Evolutionary conservation across 1,140 invertebrate genomes (phyloP).

Genomic region (Rhizoglyphus robini): DNA sequence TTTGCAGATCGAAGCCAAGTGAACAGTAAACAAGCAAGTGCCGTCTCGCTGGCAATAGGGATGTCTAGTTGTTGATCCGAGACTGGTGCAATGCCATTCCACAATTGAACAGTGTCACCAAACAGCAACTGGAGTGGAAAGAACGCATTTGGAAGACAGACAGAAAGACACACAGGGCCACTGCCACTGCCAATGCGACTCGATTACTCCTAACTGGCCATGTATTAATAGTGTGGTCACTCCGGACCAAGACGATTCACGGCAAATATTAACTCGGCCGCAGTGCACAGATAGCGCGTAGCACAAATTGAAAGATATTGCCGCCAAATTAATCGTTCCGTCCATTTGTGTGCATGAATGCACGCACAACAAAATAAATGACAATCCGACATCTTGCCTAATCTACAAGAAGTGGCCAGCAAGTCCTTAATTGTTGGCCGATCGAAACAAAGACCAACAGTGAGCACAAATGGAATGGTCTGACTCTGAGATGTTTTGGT

Average conservation of each 20-base stretch:
- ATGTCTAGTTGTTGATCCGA: not conserved
- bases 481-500: not conserved
- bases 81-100: too few relatives aligned
- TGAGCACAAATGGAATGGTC: not conserved
- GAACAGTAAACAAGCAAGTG: conserved; percentile 10
- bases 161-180: not conserved
- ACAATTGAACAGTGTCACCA: too few relatives aligned
- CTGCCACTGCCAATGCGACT: not conserved
- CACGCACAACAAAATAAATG: not conserved
- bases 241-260: too few relatives aligned
- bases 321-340: not conserved
- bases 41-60: not conserved
- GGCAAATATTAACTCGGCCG: too few relatives aligned
- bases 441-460: too few relatives aligned
- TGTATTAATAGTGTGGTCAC: too few relatives aligned
- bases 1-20: too few relatives aligned
- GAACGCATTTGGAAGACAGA: not conserved
- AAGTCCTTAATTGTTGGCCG: not conserved
- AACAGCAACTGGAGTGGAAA: too few relatives aligned
- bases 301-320: too few relatives aligned
- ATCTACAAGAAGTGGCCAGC: not conserved
- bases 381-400: not conserved
- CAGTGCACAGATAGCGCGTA: too few relatives aligned
- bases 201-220: too few relatives aligned
- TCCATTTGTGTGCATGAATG: conserved; percentile 9